Percentiles rank a stretch among this genome's conserved stretches.
Evolutionary conservation across 2,797 vertebrate genomes (phyloP).

Genomic region (Hoplostethus mediterraneus): DNA sequence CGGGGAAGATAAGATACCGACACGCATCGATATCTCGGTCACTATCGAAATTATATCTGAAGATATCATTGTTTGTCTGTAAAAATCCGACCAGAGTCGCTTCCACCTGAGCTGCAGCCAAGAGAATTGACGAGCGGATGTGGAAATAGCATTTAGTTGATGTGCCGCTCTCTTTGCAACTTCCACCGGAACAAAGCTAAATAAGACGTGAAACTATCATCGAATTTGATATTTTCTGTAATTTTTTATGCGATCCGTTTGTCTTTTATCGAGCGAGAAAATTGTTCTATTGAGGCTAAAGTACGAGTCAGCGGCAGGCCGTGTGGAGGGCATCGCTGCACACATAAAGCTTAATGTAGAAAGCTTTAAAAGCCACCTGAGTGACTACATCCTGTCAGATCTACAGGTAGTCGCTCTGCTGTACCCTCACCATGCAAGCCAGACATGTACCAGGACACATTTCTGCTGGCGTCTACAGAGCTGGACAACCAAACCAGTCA

Average conservation of each 20-base stretch:
- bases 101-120: not conserved
- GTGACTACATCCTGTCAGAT: no score
- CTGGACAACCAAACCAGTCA: no score
- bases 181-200: constrained; percentile 52
- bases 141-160: constrained; percentile 8
- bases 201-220: not conserved
- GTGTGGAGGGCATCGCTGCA: not conserved
- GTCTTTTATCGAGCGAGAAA: not conserved
- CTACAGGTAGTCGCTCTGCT: no score
- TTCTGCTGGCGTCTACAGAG: no score
- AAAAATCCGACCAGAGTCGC: not conserved
- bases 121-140: constrained; percentile 7
- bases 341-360: no score
- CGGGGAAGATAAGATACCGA: not conserved
- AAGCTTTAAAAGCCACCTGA: no score
- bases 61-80: not conserved
- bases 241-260: not conserved
- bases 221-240: not conserved
- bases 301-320: not conserved
- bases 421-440: no score
- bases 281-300: not conserved
- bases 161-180: constrained; percentile 13
- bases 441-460: no score
- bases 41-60: not conserved
- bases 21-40: not conserved